Conservation (phyloP, 2,113 vertebrate species). For the Ctenomys sociabilis region DNA sequence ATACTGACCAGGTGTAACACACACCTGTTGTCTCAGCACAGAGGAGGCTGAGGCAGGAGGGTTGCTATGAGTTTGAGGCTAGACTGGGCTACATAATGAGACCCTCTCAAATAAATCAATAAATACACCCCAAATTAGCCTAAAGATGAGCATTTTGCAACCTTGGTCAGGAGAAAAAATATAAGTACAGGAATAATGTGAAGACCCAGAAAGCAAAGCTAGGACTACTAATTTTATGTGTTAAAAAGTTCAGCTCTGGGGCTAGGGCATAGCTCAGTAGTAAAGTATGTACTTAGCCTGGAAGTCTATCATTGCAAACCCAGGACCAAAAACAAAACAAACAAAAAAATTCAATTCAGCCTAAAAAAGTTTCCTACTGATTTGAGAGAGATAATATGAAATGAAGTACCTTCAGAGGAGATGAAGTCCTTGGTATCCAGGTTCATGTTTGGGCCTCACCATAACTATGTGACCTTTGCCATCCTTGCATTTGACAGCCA, state of each 20-base stretch:
- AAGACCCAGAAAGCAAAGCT: not conserved
- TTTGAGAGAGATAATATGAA: not conserved
- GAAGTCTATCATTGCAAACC: not conserved
- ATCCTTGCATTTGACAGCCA: not conserved
- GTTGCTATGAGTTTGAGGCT: not conserved
- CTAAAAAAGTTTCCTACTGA: not conserved
- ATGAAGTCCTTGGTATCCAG: constrained; percentile 13
- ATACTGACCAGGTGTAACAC: not conserved
- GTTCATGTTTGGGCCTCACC: not conserved
- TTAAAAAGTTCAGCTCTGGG: not conserved
- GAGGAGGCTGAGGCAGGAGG: not conserved
- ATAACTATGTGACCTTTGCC: not conserved
- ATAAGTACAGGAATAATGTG: not conserved
- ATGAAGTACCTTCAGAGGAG: not conserved
- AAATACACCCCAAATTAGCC: not conserved
- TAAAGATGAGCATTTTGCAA: not conserved
- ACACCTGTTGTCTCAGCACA: not conserved
- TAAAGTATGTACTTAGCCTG: not conserved
- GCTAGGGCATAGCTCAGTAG: not conserved
- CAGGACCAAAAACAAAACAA: not conserved
- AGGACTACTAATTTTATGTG: not conserved
- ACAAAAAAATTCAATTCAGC: not conserved
- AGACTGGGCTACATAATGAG: not conserved
- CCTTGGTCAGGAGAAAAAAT: not conserved
- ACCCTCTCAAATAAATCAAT: not conserved